Percentiles rank a stretch among this genome's conserved stretches.
These are phyloP conservation scores for Idaea dimidiata DNA, from an alignment of 2,888 invertebrate species.

Conservation along the genomic window DNA sequence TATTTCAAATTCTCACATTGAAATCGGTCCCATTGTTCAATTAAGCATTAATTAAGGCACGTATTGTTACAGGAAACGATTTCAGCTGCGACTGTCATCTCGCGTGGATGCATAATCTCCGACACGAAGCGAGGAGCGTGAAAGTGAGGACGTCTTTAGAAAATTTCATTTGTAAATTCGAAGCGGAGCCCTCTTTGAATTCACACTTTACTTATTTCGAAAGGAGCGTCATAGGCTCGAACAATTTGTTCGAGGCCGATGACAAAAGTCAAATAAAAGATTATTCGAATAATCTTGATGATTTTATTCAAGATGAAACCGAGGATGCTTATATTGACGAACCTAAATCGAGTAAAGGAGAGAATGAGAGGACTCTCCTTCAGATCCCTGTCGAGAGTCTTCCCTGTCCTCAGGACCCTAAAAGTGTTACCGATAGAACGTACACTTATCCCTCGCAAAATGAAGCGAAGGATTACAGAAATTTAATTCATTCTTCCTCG, in stretches of 20 bases:
- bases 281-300: constrained; percentile 58
- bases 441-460: constrained; percentile 81
- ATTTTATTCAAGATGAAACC: constrained; percentile 64
- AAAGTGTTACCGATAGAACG: constrained; percentile 81
- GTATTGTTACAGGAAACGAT: constrained; percentile 86
- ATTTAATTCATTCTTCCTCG: constrained; percentile 60
- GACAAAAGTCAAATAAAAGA: constrained; percentile 64
- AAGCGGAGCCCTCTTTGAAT: constrained; percentile 61
- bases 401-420: constrained; percentile 82
- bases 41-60: constrained; percentile 48
- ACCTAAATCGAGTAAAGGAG: constrained; percentile 56
- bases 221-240: constrained; percentile 59
- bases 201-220: constrained; percentile 70
- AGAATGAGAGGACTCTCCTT: constrained; percentile 73
- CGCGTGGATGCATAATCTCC: constrained; percentile 89
- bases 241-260: constrained; percentile 59
- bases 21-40: constrained; percentile 32
- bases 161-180: constrained; percentile 87
- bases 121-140: constrained; percentile 87
- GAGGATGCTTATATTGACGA: constrained; percentile 66
- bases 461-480: constrained; percentile 76
- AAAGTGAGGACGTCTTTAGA: constrained; percentile 86
- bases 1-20: constrained; percentile 20
- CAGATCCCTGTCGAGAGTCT: constrained; percentile 80
- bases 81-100: constrained; percentile 92